These are phyloP conservation scores for Thrips palmi DNA, from an alignment of 1,140 invertebrate genomes.

Conservation along the genomic window DNA sequence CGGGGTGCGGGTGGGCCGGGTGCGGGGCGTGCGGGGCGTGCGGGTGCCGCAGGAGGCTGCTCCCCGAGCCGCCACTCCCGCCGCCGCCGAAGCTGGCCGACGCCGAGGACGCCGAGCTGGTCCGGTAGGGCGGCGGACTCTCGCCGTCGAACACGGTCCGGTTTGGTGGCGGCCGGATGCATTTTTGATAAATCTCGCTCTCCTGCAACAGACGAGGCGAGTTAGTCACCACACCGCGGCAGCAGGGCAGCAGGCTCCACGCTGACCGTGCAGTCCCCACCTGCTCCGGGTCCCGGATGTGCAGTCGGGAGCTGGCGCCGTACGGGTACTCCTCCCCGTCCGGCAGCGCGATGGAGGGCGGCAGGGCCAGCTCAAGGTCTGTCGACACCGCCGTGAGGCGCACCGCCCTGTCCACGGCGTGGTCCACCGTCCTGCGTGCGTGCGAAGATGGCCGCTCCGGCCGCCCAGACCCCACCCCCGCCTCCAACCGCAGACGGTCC, in stretches of 20 bases:
- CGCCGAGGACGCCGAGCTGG: constrained; percentile 35
- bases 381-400: constrained; percentile 35
- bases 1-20: too few species aligned
- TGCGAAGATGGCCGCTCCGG: constrained; percentile 16
- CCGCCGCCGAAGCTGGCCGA: too few species aligned
- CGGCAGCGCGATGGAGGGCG: constrained; percentile 43
- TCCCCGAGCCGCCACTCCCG: too few species aligned
- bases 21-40: too few species aligned
- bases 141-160: constrained; percentile 47
- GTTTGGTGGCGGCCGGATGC: constrained; percentile 49
- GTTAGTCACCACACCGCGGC: not conserved
- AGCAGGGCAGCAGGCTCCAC: not conserved
- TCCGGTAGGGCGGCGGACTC: constrained; percentile 42
- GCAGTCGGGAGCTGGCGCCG: constrained; percentile 34
- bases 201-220: constrained; percentile 26
- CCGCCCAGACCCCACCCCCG: constrained; percentile 17
- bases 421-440: constrained; percentile 27
- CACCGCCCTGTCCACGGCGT: constrained; percentile 32
- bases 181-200: constrained; percentile 46
- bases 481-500: constrained; percentile 33
- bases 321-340: constrained; percentile 52
- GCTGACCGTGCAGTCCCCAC: constrained; percentile 19
- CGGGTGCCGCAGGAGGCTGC: too few species aligned
- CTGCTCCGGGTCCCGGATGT: constrained; percentile 41
- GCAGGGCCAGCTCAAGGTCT: constrained; percentile 41